A percentile compares a stretch with the other conserved stretches of the same genome.
Evolutionary conservation across 1,140 invertebrate genomes (phyloP).

Genomic region (Planococcus citri): DNA sequence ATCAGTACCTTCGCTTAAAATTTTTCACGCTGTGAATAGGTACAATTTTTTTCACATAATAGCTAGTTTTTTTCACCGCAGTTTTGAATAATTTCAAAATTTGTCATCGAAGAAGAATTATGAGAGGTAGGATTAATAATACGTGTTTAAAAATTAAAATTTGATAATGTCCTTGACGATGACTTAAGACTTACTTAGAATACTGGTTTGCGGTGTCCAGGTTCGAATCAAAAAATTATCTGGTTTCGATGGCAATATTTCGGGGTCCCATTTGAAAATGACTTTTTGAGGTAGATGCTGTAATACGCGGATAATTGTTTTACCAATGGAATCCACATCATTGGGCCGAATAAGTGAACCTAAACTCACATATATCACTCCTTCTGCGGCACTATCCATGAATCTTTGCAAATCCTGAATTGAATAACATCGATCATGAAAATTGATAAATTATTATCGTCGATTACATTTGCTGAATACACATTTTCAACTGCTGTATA

Average conservation of each 20-base stretch:
- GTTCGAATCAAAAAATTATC: background rate
- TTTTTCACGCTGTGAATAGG: too few relatives aligned
- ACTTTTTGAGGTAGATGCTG: background rate
- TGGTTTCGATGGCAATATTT: background rate
- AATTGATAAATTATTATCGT: background rate
- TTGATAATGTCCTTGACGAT: too few relatives aligned
- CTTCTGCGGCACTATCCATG: constrained; percentile 27
- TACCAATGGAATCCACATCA: background rate
- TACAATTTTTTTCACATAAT: too few relatives aligned
- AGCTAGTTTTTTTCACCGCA: too few relatives aligned
- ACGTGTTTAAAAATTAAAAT: too few relatives aligned
- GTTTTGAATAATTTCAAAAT: too few relatives aligned
- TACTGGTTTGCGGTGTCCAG: background rate
- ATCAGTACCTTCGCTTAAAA: too few relatives aligned
- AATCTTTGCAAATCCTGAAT: constrained; percentile 23
- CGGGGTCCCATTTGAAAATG: constrained; percentile 12
- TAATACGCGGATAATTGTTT: background rate
- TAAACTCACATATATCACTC: constrained; percentile 28
- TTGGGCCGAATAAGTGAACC: constrained; percentile 22
- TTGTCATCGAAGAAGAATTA: too few relatives aligned
- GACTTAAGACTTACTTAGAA: background rate
- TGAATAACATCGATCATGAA: background rate
- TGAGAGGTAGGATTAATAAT: too few relatives aligned
- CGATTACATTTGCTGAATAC: too few relatives aligned
- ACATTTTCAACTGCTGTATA: too few relatives aligned